These are phyloP conservation scores for Asarcornis scutulata DNA, from an alignment of 2,113 vertebrate species.

Conservation along the genomic window DNA sequence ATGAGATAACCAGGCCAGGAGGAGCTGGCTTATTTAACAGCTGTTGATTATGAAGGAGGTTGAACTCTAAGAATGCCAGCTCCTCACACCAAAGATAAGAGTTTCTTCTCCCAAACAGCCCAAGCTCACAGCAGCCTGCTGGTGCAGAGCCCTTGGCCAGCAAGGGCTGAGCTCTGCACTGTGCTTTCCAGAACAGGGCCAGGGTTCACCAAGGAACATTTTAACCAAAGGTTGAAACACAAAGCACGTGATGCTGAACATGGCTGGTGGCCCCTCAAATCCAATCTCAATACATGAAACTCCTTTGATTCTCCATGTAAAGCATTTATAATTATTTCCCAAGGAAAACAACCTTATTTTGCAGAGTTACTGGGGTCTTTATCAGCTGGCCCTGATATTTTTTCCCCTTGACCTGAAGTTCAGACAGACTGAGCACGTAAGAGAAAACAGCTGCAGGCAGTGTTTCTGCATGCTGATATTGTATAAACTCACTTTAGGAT, in stretches of 20 bases:
- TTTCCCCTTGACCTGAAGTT: not conserved
- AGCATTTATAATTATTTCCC: not conserved
- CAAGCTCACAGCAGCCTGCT: not conserved
- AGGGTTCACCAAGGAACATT: not conserved
- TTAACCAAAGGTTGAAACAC: not conserved
- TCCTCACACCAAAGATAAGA: not conserved
- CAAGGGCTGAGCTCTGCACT: not conserved
- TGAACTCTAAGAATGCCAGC: not conserved
- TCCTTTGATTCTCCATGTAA: not conserved
- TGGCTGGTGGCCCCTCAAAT: not conserved
- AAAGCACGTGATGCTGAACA: not conserved
- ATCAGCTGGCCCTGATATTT: not conserved
- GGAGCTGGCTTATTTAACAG: not conserved
- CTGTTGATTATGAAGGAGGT: not conserved
- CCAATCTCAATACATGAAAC: not conserved
- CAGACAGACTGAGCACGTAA: constrained; percentile 21
- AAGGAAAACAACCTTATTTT: not conserved
- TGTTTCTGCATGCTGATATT: not conserved
- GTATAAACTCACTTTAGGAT: no score
- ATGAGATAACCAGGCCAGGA: not conserved
- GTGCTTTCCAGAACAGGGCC: not conserved
- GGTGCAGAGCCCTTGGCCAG: not conserved
- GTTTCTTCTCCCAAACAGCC: not conserved
- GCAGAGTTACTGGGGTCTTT: not conserved
- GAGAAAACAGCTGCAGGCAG: constrained; percentile 26